Base-by-base conservation (phyloP, 2,113 vertebrate species). In the Taxidea taxus region DNA sequence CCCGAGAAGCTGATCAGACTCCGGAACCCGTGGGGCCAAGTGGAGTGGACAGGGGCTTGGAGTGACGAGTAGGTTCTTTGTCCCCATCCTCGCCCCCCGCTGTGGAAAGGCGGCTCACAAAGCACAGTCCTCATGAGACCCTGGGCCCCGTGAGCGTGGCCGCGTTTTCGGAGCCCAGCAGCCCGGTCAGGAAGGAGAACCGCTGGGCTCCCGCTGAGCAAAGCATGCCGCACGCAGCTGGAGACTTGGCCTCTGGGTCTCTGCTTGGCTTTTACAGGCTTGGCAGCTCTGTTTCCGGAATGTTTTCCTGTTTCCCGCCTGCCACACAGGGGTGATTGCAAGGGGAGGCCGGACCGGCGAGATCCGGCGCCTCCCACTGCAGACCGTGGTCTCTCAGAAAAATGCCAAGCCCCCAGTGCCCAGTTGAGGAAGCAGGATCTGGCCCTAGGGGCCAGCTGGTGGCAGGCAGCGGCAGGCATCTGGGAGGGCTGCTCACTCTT, bases 21-120 rank as follows among this genome's bases (percentile, higher is more conserved):
- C 66, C 98, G 99, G 98, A 99, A 99, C 96, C 99, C 99, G 0
- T 99, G 99, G 99, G 99, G 99, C 56, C 70, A 99, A 97, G 98
- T 99, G 98, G 99, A 99, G 97, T 99, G 99, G 99, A 99, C 97
- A 0, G 99, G 99, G 95, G 98, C 99, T 75, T 99, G 99, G 99
- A 99, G 99, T 85, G 99, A 99, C 92, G 97, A 98, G 99, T 99
- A 98, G 85, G 98, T 97, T 88, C 34, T 34, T 8, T 6, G 60
- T 82, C 25, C 14, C 49, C 3, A n/a, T 34, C 70, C 87, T 92
- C 4, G 0, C 56, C 72, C 93, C 37, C 72, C 56, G 20, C 4
- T 10, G 66, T 0, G 2, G 66, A 21, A 56, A 37, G 44, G 29
- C 16, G 0, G 29, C 16, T 0, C 2, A 15, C 68, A 29, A 60